Base-by-base conservation (phyloP, 2,888 invertebrate species). In the Helobdella robusta region DNA sequence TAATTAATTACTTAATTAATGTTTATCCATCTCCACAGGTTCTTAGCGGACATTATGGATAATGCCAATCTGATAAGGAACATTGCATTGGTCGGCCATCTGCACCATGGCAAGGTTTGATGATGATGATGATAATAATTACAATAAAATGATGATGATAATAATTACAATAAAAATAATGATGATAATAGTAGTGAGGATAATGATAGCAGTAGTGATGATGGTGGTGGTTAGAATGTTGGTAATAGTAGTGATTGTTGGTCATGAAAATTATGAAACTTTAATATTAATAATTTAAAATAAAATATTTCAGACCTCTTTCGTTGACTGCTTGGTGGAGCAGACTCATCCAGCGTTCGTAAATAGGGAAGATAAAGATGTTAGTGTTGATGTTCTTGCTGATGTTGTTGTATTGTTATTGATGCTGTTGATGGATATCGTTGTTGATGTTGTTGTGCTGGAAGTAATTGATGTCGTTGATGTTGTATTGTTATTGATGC, bases 31-130 rank as follows among this genome's bases (percentile, higher is more conserved):
- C 50, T 58, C 66, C 73, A 71, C 72, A 86, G 85, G 75, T 92
- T 89, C 81, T 82, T 99, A 73, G 94, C 95, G 0, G 98, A 99
- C 80, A 86, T 99, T 82, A 91, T 98, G 89, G 97, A 98, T 75
- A 92, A 90, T 35, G 90, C 97, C 0, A 87, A 90, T 65, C 80
- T 98, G 30, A 94, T 98, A 73, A 85, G 98, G 67, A 98, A 98
- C 81, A 87, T 98, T 0, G 93, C 94, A 0, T 81, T 98, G 6
- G 86, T 95, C 76, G 98, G 98, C 0, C 97, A 98, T 81, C 82
- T 99, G 64, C 97, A 98, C 80, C 97, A 98, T 82, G 98, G 98
- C 74, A 99, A 98, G 83, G 81, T 81, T 62, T 18, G 5, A 40
- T 6, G 8, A 58, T 11, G 28, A 11, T 32, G 8, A 58, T 58